phyloP scores from a whole-genome alignment of 92 coral and sea anemone species.

The Phenganax marumi region DNA sequence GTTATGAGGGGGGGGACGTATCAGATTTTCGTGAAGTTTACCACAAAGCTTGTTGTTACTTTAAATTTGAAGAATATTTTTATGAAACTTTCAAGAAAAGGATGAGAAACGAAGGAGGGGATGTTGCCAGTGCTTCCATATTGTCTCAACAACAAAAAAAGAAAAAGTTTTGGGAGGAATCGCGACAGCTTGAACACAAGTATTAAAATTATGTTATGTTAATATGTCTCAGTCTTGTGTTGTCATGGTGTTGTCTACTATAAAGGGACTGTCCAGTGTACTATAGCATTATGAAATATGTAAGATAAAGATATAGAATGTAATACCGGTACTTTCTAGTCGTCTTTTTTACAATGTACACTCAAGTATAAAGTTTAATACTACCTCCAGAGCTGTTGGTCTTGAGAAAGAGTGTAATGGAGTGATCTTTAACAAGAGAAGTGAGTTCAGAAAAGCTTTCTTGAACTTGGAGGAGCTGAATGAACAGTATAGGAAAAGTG shows the following conservation, averaged over 20 bases:
- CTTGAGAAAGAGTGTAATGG: slow-evolving; percentile 84
- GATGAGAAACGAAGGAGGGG: slow-evolving; percentile 35
- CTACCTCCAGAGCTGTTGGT: slow-evolving; percentile 58
- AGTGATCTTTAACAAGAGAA: slow-evolving; percentile 73
- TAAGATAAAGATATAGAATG: too few species aligned
- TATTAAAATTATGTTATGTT: slow-evolving; percentile 36
- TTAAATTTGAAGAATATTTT: background rate
- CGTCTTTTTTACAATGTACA: background rate
- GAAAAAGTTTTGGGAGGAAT: slow-evolving; percentile 71
- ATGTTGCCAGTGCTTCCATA: background rate
- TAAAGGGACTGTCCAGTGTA: too few species aligned
- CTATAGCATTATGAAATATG: too few species aligned
- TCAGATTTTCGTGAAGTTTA: too few species aligned
- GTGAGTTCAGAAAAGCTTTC: slow-evolving; percentile 89
- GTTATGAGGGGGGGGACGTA: too few species aligned
- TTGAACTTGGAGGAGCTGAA: slow-evolving; percentile 74
- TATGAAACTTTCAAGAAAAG: background rate
- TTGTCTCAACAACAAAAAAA: slow-evolving; percentile 59
- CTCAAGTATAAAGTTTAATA: background rate
- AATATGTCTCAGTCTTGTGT: too few species aligned
- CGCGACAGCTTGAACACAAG: slow-evolving; percentile 80
- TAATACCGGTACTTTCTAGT: background rate
- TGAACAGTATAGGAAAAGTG: slow-evolving; percentile 67
- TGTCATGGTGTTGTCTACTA: background rate
- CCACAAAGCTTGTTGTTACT: background rate